These are phyloP conservation scores for Sabatieria punctata DNA, from an alignment of 2,888 invertebrate genomes.

Conservation along the genomic window DNA sequence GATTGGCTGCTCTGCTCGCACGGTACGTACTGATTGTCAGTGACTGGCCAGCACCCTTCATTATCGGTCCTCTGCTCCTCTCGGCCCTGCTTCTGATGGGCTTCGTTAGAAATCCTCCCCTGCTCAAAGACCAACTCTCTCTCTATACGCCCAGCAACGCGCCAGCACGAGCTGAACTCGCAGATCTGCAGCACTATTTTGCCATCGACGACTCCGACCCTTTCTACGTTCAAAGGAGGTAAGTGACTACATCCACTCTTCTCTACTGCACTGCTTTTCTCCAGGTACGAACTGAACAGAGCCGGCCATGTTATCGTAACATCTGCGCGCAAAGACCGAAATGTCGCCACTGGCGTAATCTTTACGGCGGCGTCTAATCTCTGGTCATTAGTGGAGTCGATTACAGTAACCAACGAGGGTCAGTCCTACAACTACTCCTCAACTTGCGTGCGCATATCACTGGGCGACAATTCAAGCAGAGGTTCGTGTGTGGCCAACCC, in stretches of 20 bases:
- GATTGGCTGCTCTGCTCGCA: slow-evolving; percentile 21
- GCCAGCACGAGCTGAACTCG: slow-evolving; percentile 19
- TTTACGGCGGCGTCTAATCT: not conserved
- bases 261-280: slow-evolving; percentile 1
- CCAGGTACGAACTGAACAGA: slow-evolving; percentile 24
- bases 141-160: slow-evolving; percentile 30
- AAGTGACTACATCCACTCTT: not conserved
- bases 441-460: not conserved
- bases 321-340: slow-evolving; percentile 19
- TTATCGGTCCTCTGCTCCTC: slow-evolving; percentile 21
- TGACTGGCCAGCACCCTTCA: slow-evolving; percentile 19
- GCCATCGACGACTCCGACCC: slow-evolving; percentile 29
- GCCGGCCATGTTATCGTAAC: slow-evolving; percentile 30
- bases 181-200: slow-evolving; percentile 22
- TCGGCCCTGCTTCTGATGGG: slow-evolving; percentile 20
- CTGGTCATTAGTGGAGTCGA: too few species aligned
- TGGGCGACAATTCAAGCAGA: not conserved
- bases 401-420: too few species aligned
- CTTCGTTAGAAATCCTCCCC: slow-evolving; percentile 16
- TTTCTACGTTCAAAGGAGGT: slow-evolving; percentile 27
- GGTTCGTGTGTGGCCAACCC: slow-evolving; percentile 27
- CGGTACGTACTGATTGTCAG: slow-evolving; percentile 12
- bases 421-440: slow-evolving; percentile 5
- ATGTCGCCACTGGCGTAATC: slow-evolving; percentile 5
- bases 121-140: slow-evolving; percentile 27